Evolutionary conservation across 1,140 invertebrate species (phyloP).

Genomic region (Steinernema feltiae): DNA sequence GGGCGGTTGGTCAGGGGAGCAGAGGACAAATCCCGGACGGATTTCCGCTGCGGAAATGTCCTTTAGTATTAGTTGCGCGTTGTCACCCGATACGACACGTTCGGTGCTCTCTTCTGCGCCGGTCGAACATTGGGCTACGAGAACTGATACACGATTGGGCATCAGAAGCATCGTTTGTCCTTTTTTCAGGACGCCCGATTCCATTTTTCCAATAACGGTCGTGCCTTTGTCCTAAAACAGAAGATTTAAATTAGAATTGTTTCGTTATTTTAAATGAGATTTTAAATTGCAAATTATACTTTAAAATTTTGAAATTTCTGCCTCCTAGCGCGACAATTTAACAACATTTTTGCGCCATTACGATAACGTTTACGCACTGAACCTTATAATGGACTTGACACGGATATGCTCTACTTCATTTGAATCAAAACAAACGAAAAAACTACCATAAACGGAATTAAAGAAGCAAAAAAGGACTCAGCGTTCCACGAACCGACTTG

Average conservation of each 20-base stretch:
- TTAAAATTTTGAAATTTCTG: no score
- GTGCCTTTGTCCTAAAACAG: constrained; percentile 89
- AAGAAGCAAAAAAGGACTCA: no score
- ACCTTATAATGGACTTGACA: no score
- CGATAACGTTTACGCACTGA: no score
- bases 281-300: no score
- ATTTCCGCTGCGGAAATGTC: constrained; percentile 90
- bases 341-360: no score
- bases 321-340: no score
- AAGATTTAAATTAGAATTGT: no score
- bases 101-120: constrained; percentile 96
- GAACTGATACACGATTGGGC: constrained; percentile 93
- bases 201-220: constrained; percentile 96
- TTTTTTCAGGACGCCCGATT: constrained; percentile 84
- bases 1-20: constrained; percentile 80
- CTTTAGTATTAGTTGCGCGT: constrained; percentile 97
- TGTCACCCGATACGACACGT: constrained; percentile 85
- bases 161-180: constrained; percentile 85
- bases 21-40: constrained; percentile 92
- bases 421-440: background rate
- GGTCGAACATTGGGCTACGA: constrained; percentile 88
- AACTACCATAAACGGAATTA: background rate
- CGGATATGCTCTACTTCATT: no score
- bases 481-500: no score
- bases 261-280: no score